A percentile compares a stretch with the other conserved stretches of the same genome.
These are phyloP conservation scores for Drosophila santomea DNA, from an alignment of 1,140 invertebrate genomes.

Conservation along the genomic window DNA sequence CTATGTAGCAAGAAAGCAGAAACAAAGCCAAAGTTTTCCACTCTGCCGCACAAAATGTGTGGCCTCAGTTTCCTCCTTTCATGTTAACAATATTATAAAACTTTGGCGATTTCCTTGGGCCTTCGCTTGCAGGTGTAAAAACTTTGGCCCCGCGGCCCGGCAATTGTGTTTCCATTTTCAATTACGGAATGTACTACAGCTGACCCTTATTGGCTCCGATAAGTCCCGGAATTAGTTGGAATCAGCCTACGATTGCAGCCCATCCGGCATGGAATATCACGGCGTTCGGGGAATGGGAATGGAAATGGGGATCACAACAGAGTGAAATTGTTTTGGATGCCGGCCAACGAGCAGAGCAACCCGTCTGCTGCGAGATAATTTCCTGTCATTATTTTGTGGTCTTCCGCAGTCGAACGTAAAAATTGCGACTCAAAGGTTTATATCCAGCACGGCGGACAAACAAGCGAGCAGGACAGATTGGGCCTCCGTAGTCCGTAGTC, in stretches of 20 bases:
- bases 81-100: conserved; percentile 81
- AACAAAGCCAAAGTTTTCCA: conserved; percentile 69
- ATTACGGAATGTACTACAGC: conserved; percentile 45
- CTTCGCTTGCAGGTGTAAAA: conserved; percentile 71
- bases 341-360: conserved; percentile 69
- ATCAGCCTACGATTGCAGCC: not conserved
- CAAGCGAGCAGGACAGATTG: conserved; percentile 60
- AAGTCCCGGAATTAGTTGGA: conserved; percentile 20
- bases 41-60: conserved; percentile 25
- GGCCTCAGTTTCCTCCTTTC: conserved; percentile 33
- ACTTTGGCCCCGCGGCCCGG: conserved; percentile 50
- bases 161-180: conserved; percentile 67
- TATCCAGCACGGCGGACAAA: conserved; percentile 47
- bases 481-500: not conserved
- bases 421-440: conserved; percentile 81
- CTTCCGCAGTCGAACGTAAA: conserved; percentile 81
- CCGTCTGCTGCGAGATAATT: conserved; percentile 74
- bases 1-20: conserved; percentile 62
- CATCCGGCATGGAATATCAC: too few species aligned
- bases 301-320: conserved; percentile 58
- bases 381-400: conserved; percentile 84
- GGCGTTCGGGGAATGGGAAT: not conserved
- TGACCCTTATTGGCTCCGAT: conserved; percentile 20
- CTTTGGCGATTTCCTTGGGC: conserved; percentile 59
- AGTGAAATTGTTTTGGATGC: conserved; percentile 80